A percentile compares a stretch with the other conserved stretches of the same genome.
These are phyloP conservation scores for Enteromius anoplus DNA, from an alignment of 2,797 vertebrate species.

Conservation along the genomic window DNA sequence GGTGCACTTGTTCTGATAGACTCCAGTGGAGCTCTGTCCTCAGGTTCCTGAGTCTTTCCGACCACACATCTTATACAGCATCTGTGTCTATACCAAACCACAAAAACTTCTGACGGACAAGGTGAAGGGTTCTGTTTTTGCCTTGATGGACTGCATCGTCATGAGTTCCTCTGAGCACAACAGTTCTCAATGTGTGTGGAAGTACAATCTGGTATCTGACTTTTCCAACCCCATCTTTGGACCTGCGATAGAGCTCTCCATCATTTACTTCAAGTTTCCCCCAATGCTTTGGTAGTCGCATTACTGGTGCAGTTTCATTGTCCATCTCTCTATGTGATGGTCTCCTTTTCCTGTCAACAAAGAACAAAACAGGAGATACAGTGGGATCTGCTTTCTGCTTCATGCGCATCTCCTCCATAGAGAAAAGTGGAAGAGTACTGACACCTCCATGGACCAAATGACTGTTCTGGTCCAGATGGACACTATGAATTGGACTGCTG, in stretches of 20 bases:
- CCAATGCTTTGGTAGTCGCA: neutral
- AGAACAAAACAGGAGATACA: neutral
- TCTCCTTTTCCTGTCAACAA: neutral
- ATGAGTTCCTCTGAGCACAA: neutral
- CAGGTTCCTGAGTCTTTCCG: neutral
- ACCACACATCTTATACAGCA: neutral
- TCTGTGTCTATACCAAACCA: constrained; percentile 6
- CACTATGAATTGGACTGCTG: neutral
- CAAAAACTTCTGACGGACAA: neutral
- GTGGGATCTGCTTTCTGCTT: neutral
- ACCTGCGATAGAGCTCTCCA: neutral
- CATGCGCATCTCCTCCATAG: neutral
- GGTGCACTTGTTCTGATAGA: neutral
- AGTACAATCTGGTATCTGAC: neutral
- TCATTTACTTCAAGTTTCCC: neutral
- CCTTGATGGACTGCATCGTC: neutral
- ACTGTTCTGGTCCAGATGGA: too few species aligned
- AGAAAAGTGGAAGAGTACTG: neutral
- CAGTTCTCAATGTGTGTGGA: neutral
- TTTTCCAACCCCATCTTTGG: neutral
- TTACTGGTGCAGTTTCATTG: neutral
- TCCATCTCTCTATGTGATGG: constrained; percentile 5
- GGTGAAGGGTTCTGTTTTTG: neutral
- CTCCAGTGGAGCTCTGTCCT: neutral
- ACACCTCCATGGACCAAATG: neutral